A percentile compares a stretch with the other conserved stretches of the same genome.
phyloP scores from a whole-genome alignment of 1,140 invertebrate species.

The Neuroterus valhalla region DNA sequence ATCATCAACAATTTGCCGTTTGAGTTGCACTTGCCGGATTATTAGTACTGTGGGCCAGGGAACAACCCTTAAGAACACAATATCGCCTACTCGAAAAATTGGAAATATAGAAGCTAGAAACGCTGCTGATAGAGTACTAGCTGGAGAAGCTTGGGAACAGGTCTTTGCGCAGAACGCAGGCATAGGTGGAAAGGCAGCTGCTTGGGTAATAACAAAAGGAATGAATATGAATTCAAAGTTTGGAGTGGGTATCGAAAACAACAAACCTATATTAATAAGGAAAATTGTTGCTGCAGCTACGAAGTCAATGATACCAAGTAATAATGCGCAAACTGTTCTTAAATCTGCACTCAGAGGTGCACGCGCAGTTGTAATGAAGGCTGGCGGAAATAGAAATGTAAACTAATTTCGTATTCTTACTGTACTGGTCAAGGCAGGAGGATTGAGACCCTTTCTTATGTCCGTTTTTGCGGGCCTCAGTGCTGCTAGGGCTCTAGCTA shows the following conservation, averaged over 20 bases:
- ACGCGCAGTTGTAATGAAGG: constrained; percentile 4
- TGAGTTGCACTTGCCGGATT: too few relatives aligned
- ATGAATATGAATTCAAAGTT: neutral
- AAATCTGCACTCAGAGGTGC: too few relatives aligned
- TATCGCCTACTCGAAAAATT: too few relatives aligned
- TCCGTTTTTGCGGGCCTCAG: constrained; percentile 16
- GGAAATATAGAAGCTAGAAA: neutral
- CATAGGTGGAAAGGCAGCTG: neutral
- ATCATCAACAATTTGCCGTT: too few relatives aligned
- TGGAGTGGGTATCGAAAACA: neutral
- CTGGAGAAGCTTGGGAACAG: too few relatives aligned
- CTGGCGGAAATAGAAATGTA: constrained; percentile 29
- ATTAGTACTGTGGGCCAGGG: too few relatives aligned
- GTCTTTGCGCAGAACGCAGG: too few relatives aligned
- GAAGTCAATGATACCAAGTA: neutral
- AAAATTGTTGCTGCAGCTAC: neutral
- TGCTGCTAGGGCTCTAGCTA: constrained; percentile 19
- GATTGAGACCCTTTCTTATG: constrained; percentile 33
- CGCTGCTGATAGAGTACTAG: neutral
- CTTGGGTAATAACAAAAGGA: neutral
- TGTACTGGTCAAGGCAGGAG: constrained; percentile 31
- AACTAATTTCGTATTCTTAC: constrained; percentile 29
- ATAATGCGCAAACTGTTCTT: neutral
- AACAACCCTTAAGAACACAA: too few relatives aligned
- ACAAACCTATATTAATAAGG: neutral